These are phyloP conservation scores for Drosophila sulfurigaster DNA, from an alignment of 1,140 invertebrate species.

Conservation along the genomic window DNA sequence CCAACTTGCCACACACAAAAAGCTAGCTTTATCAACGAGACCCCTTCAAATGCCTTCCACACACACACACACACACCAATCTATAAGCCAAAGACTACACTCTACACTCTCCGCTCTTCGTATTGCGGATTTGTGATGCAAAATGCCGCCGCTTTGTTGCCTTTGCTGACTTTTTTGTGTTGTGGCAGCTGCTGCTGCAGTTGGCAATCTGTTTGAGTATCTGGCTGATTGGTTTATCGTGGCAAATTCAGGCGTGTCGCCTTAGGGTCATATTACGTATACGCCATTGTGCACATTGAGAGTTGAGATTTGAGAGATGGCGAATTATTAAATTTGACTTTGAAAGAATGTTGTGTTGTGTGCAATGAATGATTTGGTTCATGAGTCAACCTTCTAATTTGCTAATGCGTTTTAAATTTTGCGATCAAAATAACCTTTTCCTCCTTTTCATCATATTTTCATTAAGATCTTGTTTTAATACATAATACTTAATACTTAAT, in stretches of 20 bases:
- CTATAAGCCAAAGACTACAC: not conserved
- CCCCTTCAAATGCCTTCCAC: not conserved
- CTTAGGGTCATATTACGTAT: constrained; percentile 68
- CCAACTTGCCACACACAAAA: constrained; percentile 10
- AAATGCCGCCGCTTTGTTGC: constrained; percentile 34
- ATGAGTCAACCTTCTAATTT: constrained; percentile 59
- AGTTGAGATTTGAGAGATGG: constrained; percentile 14
- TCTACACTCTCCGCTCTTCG: constrained; percentile 28
- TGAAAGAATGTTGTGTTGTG: constrained; percentile 60
- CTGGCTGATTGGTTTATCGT: constrained; percentile 81
- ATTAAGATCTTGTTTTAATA: constrained; percentile 32
- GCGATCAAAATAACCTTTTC: constrained; percentile 36
- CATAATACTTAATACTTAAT: constrained; percentile 4
- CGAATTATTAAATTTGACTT: constrained; percentile 67
- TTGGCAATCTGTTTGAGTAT: constrained; percentile 49
- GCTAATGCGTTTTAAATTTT: constrained; percentile 72
- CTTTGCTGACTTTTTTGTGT: constrained; percentile 26
- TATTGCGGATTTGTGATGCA: constrained; percentile 44
- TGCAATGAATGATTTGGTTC: constrained; percentile 47
- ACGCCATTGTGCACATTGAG: constrained; percentile 18
- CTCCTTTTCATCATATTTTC: not conserved
- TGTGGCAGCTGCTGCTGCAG: constrained; percentile 68
- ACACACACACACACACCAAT: not conserved
- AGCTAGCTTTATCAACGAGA: not conserved
- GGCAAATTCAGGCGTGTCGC: constrained; percentile 78